These are phyloP conservation scores for Rhinopomastus cyanomelas DNA, from an alignment of 2,113 vertebrate genomes.

Conservation along the genomic window DNA sequence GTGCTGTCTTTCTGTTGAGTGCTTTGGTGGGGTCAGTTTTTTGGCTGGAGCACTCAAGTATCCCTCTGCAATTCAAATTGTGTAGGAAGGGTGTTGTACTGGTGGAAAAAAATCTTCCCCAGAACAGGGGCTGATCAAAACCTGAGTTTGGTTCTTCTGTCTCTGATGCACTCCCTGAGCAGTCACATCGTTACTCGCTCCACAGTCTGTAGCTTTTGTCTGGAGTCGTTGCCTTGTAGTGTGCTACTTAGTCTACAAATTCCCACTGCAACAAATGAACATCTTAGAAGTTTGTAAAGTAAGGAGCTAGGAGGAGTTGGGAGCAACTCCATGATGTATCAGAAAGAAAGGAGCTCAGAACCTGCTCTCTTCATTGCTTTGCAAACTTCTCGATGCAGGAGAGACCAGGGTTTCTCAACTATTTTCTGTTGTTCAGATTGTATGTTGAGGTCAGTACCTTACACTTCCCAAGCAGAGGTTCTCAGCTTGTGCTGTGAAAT, in stretches of 20 bases:
- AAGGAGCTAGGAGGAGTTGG: not conserved
- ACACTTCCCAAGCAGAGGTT: not conserved
- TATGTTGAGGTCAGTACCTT: not conserved
- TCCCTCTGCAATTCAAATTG: not conserved
- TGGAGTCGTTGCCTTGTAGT: not conserved
- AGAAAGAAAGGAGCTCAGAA: not conserved
- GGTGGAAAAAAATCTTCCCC: not conserved
- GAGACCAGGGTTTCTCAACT: not conserved
- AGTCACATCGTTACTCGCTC: accelerated
- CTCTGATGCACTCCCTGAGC: not conserved
- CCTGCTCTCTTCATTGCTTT: not conserved
- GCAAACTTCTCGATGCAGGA: not conserved
- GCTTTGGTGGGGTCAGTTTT: not conserved
- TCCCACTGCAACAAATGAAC: not conserved
- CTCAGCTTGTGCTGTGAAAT: not conserved
- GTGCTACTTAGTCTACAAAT: not conserved
- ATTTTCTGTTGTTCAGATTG: not conserved
- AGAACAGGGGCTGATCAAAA: not conserved
- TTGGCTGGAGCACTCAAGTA: not conserved
- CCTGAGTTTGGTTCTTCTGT: not conserved
- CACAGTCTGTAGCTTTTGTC: not conserved
- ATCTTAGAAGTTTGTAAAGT: not conserved
- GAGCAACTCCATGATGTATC: not conserved
- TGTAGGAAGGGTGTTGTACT: not conserved
- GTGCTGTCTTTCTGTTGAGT: not conserved